Evolutionary conservation across 2,113 vertebrate species (phyloP).

Genomic region (Dolichotis patagonum): DNA sequence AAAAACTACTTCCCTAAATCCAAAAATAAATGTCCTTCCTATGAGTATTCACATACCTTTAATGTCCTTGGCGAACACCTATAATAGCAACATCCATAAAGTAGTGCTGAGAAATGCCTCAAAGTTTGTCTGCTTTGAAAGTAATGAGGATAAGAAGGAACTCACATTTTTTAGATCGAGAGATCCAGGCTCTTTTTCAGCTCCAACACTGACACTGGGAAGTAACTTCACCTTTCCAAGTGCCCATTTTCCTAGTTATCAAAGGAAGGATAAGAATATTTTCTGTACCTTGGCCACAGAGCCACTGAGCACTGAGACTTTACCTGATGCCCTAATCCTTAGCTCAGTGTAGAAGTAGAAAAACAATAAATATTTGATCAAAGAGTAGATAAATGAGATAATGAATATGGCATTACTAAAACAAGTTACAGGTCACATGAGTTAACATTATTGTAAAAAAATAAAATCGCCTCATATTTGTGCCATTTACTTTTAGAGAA

Average conservation of each 20-base stretch:
- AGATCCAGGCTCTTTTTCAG: not conserved
- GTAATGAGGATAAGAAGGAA: not conserved
- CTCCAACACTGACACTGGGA: not conserved
- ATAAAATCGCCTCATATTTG: not conserved
- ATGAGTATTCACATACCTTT: not conserved
- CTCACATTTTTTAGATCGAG: not conserved
- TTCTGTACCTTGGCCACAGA: not conserved
- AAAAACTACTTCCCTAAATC: not conserved
- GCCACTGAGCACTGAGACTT: not conserved
- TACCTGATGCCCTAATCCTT: not conserved
- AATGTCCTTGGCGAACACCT: not conserved
- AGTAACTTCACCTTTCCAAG: not conserved
- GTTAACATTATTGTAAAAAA: not conserved
- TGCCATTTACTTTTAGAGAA: not conserved
- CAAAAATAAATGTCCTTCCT: slow-evolving; percentile 34
- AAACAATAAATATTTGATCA: not conserved
- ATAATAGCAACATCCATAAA: not conserved
- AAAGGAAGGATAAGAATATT: not conserved
- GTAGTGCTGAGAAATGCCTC: not conserved
- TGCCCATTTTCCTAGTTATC: not conserved
- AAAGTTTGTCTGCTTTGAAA: slow-evolving; percentile 1
- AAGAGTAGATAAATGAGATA: slow-evolving; percentile 35
- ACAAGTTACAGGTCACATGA: not conserved
- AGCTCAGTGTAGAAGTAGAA: not conserved
- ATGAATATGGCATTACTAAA: not conserved